Evolutionary conservation across 2,113 vertebrate species (phyloP), one percentile per base, ranked within the genome.

Genomic region (Leucopternis melanops): DNA sequence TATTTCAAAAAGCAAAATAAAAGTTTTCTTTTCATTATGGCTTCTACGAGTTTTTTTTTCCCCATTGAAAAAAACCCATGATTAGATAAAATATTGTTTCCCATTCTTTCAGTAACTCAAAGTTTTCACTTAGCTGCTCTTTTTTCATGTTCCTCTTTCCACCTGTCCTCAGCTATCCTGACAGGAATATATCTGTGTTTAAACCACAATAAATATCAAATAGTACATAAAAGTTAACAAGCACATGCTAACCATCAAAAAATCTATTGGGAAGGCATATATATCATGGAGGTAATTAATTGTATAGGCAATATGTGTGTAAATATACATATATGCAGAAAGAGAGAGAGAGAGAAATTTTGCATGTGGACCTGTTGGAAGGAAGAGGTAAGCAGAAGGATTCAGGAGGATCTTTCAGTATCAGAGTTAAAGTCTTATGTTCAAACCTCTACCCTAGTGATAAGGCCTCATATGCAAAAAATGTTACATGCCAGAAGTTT

Each of bases 1-100:
- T 63, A 71, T 73, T 96, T 94, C 22, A 82, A 89, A 84, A 89
- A 87, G 2, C 15, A 77, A 71, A 97, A 97, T 97, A 97, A 96
- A 97, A 67, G 3, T 52, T 63, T 85, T 78, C 2, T 86, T 94
- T 90, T 70, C 62, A 81, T 88, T 57, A 71, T 47, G 45, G 49
- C 63, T 94, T 94, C 72, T 79, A 54, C 1, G 94, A 85, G 55
- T 23, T 15, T 19, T 15, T 15, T 19, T 15, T 81, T 86, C 87
- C 32, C 32, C 84, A 25, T 45, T 88, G 14, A 55, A 72, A 52
- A 54, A 45, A 19, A 0, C 2, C 2, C 10, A 61, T 23, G 59
- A 42, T 29, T 36, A 6, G 9, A 58, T 50, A 78, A 95, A 79
- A 26, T 25, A 34, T 8, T 1, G 49, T 52, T 40, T 84, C 21